Percentiles rank a stretch among this genome's conserved stretches.
Conservation (phyloP, 2,888 invertebrate genomes). For the Leptura quadrifasciata region DNA sequence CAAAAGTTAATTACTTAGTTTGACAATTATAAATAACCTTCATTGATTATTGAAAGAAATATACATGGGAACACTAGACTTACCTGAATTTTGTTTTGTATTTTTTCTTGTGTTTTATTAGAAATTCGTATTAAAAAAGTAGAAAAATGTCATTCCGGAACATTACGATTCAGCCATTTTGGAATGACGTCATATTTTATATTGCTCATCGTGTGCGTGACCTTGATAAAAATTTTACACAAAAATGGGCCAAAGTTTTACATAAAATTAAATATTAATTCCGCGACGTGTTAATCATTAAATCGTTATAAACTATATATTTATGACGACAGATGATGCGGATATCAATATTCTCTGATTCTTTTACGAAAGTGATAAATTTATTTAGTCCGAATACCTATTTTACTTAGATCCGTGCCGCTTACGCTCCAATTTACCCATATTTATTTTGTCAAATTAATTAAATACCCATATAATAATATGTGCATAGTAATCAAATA, state of each 20-base stretch:
- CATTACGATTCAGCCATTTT: conserved; percentile 60
- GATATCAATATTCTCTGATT: too few relatives aligned
- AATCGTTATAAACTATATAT: neutral
- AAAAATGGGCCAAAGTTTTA: conserved; percentile 27
- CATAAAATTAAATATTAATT: neutral
- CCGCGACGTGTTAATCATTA: neutral
- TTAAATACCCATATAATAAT: too few relatives aligned
- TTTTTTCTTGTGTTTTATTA: conserved; percentile 44
- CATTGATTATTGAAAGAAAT: neutral
- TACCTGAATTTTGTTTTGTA: conserved; percentile 45
- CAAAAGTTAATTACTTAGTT: conserved; percentile 1
- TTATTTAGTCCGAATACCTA: too few relatives aligned
- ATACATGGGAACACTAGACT: conserved; percentile 18
- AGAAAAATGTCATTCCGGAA: conserved; percentile 57
- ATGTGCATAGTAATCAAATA: too few relatives aligned
- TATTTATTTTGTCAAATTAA: too few relatives aligned
- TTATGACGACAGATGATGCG: too few relatives aligned
- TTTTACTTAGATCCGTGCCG: too few relatives aligned
- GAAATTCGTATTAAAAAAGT: conserved; percentile 58
- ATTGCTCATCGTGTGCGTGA: conserved; percentile 50
- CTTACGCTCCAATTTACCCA: too few relatives aligned
- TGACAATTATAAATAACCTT: neutral
- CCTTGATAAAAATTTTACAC: conserved; percentile 45
- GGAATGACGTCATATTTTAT: conserved; percentile 54
- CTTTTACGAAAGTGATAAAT: too few relatives aligned